Conservation (phyloP, 2,888 invertebrate genomes). For the Parnassius apollo region DNA sequence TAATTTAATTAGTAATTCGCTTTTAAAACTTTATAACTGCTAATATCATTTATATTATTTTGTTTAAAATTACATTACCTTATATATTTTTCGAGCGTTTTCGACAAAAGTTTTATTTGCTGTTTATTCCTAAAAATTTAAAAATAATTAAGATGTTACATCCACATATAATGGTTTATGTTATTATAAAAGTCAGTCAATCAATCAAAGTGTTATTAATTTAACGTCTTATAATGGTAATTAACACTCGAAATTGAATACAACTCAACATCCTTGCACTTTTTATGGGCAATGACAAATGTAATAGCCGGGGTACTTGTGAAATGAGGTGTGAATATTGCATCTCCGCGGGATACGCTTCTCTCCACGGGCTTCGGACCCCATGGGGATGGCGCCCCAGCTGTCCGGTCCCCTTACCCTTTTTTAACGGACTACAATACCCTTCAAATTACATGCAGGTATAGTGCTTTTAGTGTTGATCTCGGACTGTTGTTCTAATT, state of each 20-base stretch:
- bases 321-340: conserved; percentile 81
- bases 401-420: conserved; percentile 58
- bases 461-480: conserved; percentile 44
- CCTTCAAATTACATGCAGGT: conserved; percentile 66
- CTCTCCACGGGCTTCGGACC: conserved; percentile 42
- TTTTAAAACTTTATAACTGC: too few relatives aligned
- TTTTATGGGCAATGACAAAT: conserved; percentile 57
- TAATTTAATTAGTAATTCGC: too few relatives aligned
- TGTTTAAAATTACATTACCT: too few relatives aligned
- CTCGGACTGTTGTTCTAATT: conserved; percentile 36
- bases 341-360: conserved; percentile 60
- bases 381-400: conserved; percentile 58
- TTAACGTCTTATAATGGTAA: background rate
- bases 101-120: too few relatives aligned
- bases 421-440: conserved; percentile 57
- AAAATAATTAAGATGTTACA: too few relatives aligned
- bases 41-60: too few relatives aligned
- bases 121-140: too few relatives aligned
- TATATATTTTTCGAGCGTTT: too few relatives aligned
- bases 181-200: too few relatives aligned
- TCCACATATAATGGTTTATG: too few relatives aligned
- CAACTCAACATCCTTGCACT: conserved; percentile 12
- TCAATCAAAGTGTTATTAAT: too few relatives aligned
- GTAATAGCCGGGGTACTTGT: conserved; percentile 65
- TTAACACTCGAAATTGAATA: conserved; percentile 10